A percentile compares a stretch with the other conserved stretches of the same genome.
These are phyloP conservation scores for Latrodectus geometricus DNA, from an alignment of 1,140 invertebrate genomes.

Conservation along the genomic window DNA sequence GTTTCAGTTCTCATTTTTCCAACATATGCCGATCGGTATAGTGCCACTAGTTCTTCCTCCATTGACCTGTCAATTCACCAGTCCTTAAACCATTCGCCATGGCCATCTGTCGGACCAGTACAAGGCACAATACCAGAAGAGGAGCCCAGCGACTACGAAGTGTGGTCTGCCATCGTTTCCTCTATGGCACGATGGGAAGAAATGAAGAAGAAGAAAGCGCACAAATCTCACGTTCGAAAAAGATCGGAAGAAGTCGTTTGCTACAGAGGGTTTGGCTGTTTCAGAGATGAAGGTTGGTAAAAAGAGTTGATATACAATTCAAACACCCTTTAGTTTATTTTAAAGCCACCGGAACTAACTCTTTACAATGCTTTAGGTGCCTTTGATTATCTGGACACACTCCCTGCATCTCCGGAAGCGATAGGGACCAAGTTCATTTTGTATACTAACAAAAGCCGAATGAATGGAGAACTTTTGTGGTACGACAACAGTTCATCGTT, in stretches of 20 bases:
- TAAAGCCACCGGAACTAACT: neutral
- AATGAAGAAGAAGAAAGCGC: constrained; percentile 50
- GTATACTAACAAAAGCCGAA: constrained; percentile 69
- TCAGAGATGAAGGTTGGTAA: constrained; percentile 79
- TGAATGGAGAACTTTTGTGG: constrained; percentile 64
- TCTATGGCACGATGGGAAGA: constrained; percentile 73
- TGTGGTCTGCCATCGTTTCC: constrained; percentile 73
- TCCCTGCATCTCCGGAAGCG: constrained; percentile 74
- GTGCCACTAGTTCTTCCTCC: neutral
- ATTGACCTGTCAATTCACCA: neutral
- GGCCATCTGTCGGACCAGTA: neutral
- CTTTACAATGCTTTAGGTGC: constrained; percentile 71
- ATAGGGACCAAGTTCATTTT: constrained; percentile 79
- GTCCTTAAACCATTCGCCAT: neutral
- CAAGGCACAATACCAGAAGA: constrained; percentile 66
- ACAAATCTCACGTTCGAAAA: constrained; percentile 32
- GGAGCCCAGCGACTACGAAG: constrained; percentile 73
- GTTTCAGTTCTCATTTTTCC: neutral
- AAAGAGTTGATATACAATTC: neutral
- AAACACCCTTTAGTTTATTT: no score
- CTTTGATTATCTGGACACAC: constrained; percentile 89
- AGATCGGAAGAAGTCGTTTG: constrained; percentile 78
- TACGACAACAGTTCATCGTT: constrained; percentile 60
- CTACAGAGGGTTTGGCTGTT: constrained; percentile 93
- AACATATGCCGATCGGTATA: neutral